phyloP scores from a whole-genome alignment of 2,113 vertebrate species.

The Zosterops borbonicus region DNA sequence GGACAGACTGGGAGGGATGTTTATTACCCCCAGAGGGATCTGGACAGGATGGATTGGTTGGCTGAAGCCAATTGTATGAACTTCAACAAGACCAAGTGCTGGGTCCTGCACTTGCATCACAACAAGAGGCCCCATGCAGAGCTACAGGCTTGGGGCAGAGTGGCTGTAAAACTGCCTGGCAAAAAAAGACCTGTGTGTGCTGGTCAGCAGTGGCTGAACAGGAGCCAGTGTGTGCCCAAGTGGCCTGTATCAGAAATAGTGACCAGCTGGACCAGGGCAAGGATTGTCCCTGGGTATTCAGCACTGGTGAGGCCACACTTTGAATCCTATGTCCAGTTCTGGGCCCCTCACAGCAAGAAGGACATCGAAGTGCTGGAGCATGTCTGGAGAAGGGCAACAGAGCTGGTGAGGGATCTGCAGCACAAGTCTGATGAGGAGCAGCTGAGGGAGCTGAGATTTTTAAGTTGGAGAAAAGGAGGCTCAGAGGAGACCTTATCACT shows the following conservation, averaged over 20 bases:
- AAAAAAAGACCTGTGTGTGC: background rate
- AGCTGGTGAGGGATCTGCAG: background rate
- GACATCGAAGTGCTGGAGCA: rapidly evolving
- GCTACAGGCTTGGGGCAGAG: background rate
- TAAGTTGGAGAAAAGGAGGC: background rate
- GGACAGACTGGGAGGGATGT: background rate
- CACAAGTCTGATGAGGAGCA: background rate
- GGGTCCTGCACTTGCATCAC: rapidly evolving
- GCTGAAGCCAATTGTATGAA: background rate
- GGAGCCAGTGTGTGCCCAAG: rapidly evolving
- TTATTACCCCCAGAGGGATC: background rate
- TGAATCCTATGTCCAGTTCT: background rate
- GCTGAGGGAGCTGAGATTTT: background rate
- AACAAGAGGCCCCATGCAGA: background rate
- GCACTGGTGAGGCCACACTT: background rate
- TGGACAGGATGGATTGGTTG: background rate
- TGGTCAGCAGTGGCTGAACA: background rate
- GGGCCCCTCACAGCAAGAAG: background rate
- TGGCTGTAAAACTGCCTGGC: background rate
- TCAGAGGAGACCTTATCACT: background rate
- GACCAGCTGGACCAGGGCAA: background rate
- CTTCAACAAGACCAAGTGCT: background rate
- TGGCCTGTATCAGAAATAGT: background rate
- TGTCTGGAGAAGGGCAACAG: rapidly evolving
- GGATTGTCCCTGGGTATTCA: rapidly evolving